These are phyloP conservation scores for Coturnix japonica DNA, from an alignment of 2,113 vertebrate species.

Conservation along the genomic window DNA sequence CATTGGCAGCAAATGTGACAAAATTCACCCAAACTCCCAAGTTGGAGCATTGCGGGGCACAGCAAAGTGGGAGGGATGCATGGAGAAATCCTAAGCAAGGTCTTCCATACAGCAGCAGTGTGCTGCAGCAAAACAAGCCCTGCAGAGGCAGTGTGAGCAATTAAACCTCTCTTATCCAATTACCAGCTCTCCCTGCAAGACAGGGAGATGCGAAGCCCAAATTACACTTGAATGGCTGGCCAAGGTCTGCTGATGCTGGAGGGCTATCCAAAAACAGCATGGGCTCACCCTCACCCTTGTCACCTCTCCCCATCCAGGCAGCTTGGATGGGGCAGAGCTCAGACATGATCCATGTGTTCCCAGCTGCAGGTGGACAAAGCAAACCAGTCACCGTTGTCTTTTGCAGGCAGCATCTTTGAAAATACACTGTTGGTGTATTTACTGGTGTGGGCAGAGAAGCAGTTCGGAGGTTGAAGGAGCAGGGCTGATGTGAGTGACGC, in stretches of 20 bases:
- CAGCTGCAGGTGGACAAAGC: not conserved
- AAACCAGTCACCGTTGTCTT: not conserved
- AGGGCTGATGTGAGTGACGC: not conserved
- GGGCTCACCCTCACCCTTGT: not conserved
- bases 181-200: not conserved
- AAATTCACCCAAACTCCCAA: not conserved
- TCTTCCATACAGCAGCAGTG: fast-evolving
- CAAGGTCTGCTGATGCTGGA: not conserved
- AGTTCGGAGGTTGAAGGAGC: not conserved
- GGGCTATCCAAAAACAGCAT: not conserved
- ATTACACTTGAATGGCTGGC: not conserved
- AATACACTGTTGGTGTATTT: fast-evolving
- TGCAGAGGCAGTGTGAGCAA: not conserved
- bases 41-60: fast-evolving
- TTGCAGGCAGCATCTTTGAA: fast-evolving
- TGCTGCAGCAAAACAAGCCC: not conserved
- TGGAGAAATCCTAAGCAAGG: not conserved
- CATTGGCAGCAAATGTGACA: not conserved
- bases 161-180: not conserved
- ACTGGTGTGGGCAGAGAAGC: not conserved
- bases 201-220: not conserved
- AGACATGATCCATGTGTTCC: not conserved
- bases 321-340: not conserved
- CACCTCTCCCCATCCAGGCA: not conserved
- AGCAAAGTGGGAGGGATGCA: not conserved